Evolutionary conservation across 2,797 vertebrate genomes (phyloP).

Genomic region (Oophaga sylvatica): DNA sequence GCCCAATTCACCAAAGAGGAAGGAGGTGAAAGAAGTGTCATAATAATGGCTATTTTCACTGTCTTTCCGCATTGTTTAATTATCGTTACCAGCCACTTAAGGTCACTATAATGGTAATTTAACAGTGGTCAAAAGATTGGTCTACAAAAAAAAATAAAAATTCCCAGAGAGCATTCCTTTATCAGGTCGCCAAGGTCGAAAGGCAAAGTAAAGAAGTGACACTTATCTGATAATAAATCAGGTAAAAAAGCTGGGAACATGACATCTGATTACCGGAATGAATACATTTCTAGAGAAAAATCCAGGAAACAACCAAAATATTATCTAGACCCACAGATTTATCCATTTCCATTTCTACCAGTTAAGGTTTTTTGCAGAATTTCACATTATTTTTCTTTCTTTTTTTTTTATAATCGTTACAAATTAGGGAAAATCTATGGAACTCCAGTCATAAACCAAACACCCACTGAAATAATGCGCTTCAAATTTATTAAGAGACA

Average conservation of each 20-base stretch:
- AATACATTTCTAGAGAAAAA: not conserved
- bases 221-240: not conserved
- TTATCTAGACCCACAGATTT: too few species aligned
- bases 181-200: conserved; percentile 20
- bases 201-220: not conserved
- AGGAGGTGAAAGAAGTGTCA: not conserved
- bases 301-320: not conserved
- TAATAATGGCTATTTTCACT: conserved; percentile 63
- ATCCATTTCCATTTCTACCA: too few species aligned
- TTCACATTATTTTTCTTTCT: too few species aligned
- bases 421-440: too few species aligned
- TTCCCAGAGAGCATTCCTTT: not conserved
- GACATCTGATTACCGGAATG: not conserved
- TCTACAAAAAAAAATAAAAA: not conserved
- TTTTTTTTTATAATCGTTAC: too few species aligned
- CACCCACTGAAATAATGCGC: too few species aligned
- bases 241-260: not conserved
- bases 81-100: conserved; percentile 1
- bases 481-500: too few species aligned
- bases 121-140: not conserved
- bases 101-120: conserved; percentile 33
- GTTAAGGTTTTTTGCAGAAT: too few species aligned
- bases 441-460: too few species aligned
- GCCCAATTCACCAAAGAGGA: not conserved
- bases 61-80: conserved; percentile 17